Conservation (phyloP, 1,140 invertebrate species). For the Brachionus calyciflorus region DNA sequence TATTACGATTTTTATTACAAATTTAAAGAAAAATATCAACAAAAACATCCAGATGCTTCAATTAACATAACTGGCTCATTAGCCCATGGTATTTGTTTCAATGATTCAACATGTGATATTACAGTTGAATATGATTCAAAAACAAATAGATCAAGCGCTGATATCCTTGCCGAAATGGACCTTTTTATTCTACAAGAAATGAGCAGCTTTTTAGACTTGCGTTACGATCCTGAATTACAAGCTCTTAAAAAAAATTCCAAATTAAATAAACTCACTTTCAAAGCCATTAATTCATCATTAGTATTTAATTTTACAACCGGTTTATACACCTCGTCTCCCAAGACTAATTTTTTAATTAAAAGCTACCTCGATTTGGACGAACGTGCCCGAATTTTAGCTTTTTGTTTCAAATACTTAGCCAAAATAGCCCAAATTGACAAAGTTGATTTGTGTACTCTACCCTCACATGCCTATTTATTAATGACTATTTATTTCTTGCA, state of each 20-base stretch:
- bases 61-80: conserved; percentile 15
- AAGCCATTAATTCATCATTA: background rate
- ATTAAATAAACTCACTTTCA: conserved; percentile 7
- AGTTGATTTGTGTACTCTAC: conserved; percentile 56
- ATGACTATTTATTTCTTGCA: conserved; percentile 59
- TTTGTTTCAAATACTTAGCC: conserved; percentile 40
- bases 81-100: conserved; percentile 18
- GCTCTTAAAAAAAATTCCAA: background rate
- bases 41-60: background rate
- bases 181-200: background rate
- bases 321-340: background rate
- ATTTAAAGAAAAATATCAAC: conserved; percentile 11
- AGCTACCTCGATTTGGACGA: background rate
- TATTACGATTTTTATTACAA: conserved; percentile 23
- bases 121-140: conserved; percentile 10
- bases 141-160: background rate
- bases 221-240: background rate
- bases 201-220: background rate
- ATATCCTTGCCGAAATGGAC: background rate
- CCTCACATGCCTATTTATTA: conserved; percentile 54
- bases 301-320: background rate
- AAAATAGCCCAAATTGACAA: conserved; percentile 57
- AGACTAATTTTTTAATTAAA: conserved; percentile 19
- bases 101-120: conserved; percentile 39
- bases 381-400: background rate